Conservation (phyloP, 1,140 invertebrate genomes). For the Cydia amplana region DNA sequence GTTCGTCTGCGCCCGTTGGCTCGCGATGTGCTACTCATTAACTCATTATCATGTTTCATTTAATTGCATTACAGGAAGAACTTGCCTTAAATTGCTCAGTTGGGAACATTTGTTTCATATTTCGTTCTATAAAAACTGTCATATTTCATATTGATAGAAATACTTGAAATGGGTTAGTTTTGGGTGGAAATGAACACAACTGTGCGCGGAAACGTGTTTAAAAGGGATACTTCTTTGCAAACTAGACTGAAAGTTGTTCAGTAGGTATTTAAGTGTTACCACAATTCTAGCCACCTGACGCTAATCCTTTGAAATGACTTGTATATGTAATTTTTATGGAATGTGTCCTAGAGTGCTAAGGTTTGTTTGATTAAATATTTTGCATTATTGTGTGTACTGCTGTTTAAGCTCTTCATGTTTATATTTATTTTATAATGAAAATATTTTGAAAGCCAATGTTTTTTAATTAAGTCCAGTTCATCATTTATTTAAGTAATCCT, state of each 20-base stretch:
- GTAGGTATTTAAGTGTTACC: not conserved
- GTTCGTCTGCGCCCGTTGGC: no score
- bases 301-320: slow-evolving; percentile 15
- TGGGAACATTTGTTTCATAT: no score
- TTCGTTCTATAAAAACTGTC: no score
- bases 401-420: slow-evolving; percentile 37
- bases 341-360: slow-evolving; percentile 40
- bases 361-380: slow-evolving; percentile 61
- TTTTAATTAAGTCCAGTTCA: not conserved
- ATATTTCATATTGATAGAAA: no score
- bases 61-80: no score
- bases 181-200: not conserved
- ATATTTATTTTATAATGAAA: slow-evolving; percentile 34
- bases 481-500: no score
- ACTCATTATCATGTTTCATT: no score
- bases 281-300: not conserved
- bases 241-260: not conserved
- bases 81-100: no score
- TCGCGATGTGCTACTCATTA: no score
- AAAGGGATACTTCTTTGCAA: not conserved
- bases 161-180: no score
- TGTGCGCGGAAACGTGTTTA: no score
- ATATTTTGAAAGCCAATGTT: not conserved
- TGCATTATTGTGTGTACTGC: slow-evolving; percentile 60
- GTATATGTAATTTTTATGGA: slow-evolving; percentile 42